A percentile compares a stretch with the other conserved stretches of the same genome.
Evolutionary conservation across 2,797 vertebrate species (phyloP).

Genomic region (Clarias laeviceps): DNA sequence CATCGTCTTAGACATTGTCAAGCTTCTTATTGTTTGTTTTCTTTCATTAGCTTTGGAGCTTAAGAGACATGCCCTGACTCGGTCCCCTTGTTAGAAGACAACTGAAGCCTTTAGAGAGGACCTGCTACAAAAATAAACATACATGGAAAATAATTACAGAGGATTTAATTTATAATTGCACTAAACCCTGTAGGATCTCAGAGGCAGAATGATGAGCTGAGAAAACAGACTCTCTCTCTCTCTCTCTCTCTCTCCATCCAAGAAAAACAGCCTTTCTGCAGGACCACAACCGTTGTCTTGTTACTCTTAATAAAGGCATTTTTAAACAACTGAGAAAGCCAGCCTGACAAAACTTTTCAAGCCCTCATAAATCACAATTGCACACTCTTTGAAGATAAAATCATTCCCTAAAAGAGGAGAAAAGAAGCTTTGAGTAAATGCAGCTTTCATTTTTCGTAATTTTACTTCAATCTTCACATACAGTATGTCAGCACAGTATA

Average conservation of each 20-base stretch:
- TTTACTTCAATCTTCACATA: slow-evolving; percentile 29
- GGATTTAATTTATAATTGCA: slow-evolving; percentile 53
- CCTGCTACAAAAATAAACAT: slow-evolving; percentile 52
- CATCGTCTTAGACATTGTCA: slow-evolving; percentile 24
- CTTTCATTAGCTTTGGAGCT: slow-evolving; percentile 54
- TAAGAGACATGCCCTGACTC: slow-evolving; percentile 37
- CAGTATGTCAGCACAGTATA: slow-evolving; percentile 20
- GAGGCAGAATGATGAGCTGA: slow-evolving; percentile 37
- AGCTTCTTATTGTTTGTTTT: slow-evolving; percentile 52
- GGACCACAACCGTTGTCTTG: slow-evolving; percentile 36
- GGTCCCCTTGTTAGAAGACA: slow-evolving; percentile 33
- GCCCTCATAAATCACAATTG: slow-evolving; percentile 38
- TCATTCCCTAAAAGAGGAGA: neutral
- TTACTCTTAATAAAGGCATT: slow-evolving; percentile 43
- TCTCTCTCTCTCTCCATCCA: slow-evolving; percentile 36
- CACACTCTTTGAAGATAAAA: slow-evolving; percentile 34
- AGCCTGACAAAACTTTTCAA: slow-evolving; percentile 58
- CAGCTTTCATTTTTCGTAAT: slow-evolving; percentile 29
- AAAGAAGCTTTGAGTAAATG: slow-evolving; percentile 5
- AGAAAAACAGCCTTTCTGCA: slow-evolving; percentile 46
- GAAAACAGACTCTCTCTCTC: slow-evolving; percentile 33
- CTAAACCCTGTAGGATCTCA: slow-evolving; percentile 38
- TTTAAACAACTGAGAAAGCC: slow-evolving; percentile 47
- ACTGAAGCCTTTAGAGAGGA: slow-evolving; percentile 44
- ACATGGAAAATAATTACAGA: slow-evolving; percentile 55